phyloP scores from a whole-genome alignment of 2,888 invertebrate genomes.

The Conops quadrifasciatus region DNA sequence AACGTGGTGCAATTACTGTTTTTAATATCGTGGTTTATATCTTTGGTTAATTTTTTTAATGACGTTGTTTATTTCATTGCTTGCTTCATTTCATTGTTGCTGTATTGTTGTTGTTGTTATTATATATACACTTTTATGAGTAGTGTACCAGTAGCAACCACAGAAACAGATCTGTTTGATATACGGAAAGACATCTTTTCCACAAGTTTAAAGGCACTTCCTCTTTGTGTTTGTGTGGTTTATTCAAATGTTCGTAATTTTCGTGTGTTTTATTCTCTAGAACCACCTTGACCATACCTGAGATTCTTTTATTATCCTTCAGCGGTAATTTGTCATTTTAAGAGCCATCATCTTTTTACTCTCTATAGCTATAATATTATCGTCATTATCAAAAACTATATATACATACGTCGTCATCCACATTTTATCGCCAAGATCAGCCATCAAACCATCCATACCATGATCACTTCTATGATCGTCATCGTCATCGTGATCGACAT shows the following conservation, averaged over 20 bases:
- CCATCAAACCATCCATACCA: neutral
- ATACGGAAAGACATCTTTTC: too few relatives aligned
- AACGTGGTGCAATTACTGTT: constrained; percentile 48
- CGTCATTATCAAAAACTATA: neutral
- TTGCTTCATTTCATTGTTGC: neutral
- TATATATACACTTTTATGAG: constrained; percentile 10
- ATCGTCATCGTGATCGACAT: too few relatives aligned
- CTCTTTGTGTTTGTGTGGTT: too few relatives aligned
- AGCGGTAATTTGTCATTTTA: neutral
- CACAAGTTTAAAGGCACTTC: constrained; percentile 1
- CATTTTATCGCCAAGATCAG: too few relatives aligned
- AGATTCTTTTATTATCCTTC: too few relatives aligned
- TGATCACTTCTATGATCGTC: neutral
- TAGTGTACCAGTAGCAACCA: too few relatives aligned
- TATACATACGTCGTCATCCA: neutral
- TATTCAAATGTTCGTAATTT: too few relatives aligned
- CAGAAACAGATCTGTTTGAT: too few relatives aligned
- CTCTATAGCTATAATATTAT: neutral
- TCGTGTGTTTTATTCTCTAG: too few relatives aligned
- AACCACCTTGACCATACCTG: too few relatives aligned
- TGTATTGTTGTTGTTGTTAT: constrained; percentile 16
- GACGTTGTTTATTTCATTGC: constrained; percentile 2
- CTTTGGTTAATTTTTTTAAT: neutral
- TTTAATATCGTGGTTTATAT: constrained; percentile 2
- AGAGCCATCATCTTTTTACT: neutral